These are phyloP conservation scores for Caenorhabditis briggsae DNA, from an alignment of 1,140 invertebrate genomes.

Conservation along the genomic window DNA sequence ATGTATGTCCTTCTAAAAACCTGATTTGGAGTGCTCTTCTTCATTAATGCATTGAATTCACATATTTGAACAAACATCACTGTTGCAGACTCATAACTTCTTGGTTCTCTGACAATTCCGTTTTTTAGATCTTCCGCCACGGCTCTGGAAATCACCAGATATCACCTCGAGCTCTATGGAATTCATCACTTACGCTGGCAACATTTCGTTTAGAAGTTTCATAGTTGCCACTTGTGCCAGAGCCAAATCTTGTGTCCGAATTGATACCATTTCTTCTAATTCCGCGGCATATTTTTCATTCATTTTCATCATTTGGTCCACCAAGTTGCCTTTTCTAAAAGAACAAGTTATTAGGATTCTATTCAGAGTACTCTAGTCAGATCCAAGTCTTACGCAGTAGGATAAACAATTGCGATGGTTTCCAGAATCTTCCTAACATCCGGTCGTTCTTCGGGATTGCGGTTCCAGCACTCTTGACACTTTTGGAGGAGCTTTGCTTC, in stretches of 20 bases:
- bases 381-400: constrained; percentile 66
- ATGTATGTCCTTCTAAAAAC: constrained; percentile 3
- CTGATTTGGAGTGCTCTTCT: constrained; percentile 79
- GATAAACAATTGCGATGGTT: constrained; percentile 67
- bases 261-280: constrained; percentile 76
- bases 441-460: constrained; percentile 69
- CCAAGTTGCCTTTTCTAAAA: constrained; percentile 76
- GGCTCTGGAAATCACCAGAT: constrained; percentile 80
- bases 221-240: constrained; percentile 77
- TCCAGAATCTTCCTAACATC: constrained; percentile 68
- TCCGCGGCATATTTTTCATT: constrained; percentile 78
- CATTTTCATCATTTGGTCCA: constrained; percentile 78
- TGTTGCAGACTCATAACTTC: constrained; percentile 74
- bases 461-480: constrained; percentile 71
- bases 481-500: background rate
- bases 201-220: constrained; percentile 76
- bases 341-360: background rate
- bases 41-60: constrained; percentile 72
- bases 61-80: constrained; percentile 77
- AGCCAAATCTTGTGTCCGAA: constrained; percentile 72
- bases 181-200: constrained; percentile 72
- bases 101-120: constrained; percentile 81
- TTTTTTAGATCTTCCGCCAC: constrained; percentile 93
- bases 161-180: no score
- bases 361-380: no score